Conservation (phyloP, 2,888 invertebrate species). For the Lycocerus yunnanus region DNA sequence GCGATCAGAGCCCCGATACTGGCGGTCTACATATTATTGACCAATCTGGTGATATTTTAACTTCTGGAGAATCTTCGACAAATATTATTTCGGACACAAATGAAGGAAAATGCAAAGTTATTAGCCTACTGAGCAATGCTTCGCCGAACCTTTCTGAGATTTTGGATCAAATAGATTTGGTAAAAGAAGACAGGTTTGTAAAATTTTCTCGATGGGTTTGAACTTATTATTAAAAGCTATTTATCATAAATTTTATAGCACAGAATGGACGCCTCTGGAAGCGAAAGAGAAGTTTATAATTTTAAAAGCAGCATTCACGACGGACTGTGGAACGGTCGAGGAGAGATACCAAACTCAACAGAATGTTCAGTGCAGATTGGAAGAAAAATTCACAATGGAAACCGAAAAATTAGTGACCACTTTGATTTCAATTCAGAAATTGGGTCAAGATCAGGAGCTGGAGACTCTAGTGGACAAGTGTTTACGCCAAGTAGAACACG, state of each 20-base stretch:
- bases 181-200: conserved; percentile 1
- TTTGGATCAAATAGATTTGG: background rate
- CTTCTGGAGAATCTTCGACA: background rate
- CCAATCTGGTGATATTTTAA: background rate
- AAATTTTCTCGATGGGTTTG: background rate
- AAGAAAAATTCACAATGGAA: background rate
- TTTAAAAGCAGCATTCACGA: conserved; percentile 24
- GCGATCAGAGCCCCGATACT: background rate
- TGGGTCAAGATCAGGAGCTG: background rate
- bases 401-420: background rate
- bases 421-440: background rate
- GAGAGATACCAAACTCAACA: conserved; percentile 16
- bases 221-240: background rate
- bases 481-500: conserved; percentile 9
- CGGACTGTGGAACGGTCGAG: conserved; percentile 18
- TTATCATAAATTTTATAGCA: conserved; percentile 8
- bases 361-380: background rate
- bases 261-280: conserved; percentile 15
- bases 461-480: background rate
- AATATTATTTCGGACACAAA: background rate
- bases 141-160: background rate
- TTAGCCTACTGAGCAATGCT: background rate
- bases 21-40: background rate
- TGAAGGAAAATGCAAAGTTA: background rate
- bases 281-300: conserved; percentile 26